phyloP scores from a whole-genome alignment of 2,797 vertebrate species.

The Masticophis lateralis region DNA sequence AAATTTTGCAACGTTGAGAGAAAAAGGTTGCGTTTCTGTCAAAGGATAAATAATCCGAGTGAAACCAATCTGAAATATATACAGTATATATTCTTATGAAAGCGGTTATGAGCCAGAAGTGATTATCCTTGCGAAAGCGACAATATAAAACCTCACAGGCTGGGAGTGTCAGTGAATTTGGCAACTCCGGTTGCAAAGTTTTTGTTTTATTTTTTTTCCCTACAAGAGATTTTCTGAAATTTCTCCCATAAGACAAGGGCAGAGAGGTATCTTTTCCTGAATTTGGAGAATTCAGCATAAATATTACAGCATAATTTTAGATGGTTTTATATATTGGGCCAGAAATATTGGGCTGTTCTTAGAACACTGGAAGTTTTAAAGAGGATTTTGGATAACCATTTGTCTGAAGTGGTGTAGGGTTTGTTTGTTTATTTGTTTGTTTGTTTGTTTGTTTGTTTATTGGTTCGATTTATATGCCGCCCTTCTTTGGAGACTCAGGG shows the following conservation, averaged over 20 bases:
- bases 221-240: not conserved
- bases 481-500: too few species aligned
- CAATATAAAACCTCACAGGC: not conserved
- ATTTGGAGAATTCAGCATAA: not conserved
- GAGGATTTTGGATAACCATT: too few species aligned
- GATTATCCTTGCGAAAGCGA: not conserved
- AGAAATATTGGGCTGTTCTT: too few species aligned
- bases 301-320: not conserved
- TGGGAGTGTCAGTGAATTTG: not conserved
- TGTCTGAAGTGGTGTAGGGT: too few species aligned
- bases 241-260: not conserved
- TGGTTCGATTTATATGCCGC: too few species aligned
- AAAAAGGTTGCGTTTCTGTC: not conserved
- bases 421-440: too few species aligned
- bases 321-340: not conserved
- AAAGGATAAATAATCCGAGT: not conserved
- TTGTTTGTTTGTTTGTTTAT: too few species aligned
- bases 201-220: too few species aligned
- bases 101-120: not conserved
- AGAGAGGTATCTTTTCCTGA: not conserved
- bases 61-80: not conserved
- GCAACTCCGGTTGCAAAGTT: not conserved
- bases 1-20: not conserved
- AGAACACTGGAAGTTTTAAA: too few species aligned
- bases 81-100: not conserved